These are phyloP conservation scores for Chiloscyllium punctatum DNA, from an alignment of 2,797 vertebrate species.

Conservation along the genomic window DNA sequence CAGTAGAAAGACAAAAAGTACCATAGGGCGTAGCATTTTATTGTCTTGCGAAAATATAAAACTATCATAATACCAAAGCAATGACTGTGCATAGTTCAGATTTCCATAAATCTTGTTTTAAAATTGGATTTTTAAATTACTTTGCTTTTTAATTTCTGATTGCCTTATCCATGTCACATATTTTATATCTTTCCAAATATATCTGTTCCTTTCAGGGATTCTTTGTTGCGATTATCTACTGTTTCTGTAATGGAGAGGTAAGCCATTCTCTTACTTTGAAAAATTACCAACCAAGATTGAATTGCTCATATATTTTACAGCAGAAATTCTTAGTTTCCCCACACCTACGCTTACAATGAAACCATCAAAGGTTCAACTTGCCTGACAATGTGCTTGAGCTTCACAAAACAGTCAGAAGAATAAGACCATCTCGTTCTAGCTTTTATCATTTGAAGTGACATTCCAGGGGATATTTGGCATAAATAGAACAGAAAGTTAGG, in stretches of 20 bases:
- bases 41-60: neutral
- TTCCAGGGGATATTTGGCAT: neutral
- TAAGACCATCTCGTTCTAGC: neutral
- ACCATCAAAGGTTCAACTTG: neutral
- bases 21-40: neutral
- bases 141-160: neutral
- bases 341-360: neutral
- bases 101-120: neutral
- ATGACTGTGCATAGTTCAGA: neutral
- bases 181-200: neutral
- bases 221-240: conserved; percentile 85
- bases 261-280: conserved; percentile 46
- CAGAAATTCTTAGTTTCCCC: neutral
- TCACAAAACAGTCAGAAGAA: neutral
- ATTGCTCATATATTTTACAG: neutral
- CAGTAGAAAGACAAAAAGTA: neutral
- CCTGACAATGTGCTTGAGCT: neutral
- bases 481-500: neutral
- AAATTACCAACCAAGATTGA: neutral
- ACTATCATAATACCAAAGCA: neutral
- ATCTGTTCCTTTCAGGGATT: conserved; percentile 64
- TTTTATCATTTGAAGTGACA: neutral
- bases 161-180: neutral
- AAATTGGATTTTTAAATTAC: neutral
- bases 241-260: conserved; percentile 86